Conservation (phyloP, 2,113 vertebrate genomes). For the Psittacula cyanocephala region DNA sequence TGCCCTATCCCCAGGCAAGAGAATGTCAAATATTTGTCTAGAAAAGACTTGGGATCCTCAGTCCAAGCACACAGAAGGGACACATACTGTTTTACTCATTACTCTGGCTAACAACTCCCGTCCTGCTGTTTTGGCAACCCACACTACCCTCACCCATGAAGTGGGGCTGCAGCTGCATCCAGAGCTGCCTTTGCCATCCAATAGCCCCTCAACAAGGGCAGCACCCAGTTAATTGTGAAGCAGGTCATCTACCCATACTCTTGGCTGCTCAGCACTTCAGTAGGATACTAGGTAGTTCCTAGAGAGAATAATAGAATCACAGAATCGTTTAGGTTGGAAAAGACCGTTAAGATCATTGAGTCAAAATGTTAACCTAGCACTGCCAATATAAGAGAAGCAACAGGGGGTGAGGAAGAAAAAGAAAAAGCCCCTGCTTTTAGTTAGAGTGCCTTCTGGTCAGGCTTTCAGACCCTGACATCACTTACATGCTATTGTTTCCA, state of each 20-base stretch:
- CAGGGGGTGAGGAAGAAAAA: background rate
- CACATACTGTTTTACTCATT: background rate
- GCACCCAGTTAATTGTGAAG: background rate
- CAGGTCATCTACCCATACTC: background rate
- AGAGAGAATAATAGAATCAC: background rate
- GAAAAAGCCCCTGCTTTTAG: background rate
- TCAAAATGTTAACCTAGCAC: background rate
- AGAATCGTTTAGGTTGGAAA: background rate
- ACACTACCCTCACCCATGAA: background rate
- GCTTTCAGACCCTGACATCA: background rate
- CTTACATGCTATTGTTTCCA: background rate
- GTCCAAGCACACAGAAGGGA: background rate
- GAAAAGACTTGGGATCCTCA: background rate
- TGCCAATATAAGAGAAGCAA: background rate
- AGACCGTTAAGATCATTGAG: background rate
- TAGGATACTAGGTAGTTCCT: background rate
- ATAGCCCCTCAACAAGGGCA: background rate
- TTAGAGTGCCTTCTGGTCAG: background rate
- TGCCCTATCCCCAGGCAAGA: background rate
- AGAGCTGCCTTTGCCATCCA: background rate
- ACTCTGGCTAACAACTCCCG: background rate
- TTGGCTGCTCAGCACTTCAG: background rate
- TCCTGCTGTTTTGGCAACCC: background rate
- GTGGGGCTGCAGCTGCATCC: background rate
- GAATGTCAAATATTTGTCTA: conserved; percentile 27